Conservation (phyloP, 92 coral and sea anemone genomes). For the Epizoanthus ramosus region DNA sequence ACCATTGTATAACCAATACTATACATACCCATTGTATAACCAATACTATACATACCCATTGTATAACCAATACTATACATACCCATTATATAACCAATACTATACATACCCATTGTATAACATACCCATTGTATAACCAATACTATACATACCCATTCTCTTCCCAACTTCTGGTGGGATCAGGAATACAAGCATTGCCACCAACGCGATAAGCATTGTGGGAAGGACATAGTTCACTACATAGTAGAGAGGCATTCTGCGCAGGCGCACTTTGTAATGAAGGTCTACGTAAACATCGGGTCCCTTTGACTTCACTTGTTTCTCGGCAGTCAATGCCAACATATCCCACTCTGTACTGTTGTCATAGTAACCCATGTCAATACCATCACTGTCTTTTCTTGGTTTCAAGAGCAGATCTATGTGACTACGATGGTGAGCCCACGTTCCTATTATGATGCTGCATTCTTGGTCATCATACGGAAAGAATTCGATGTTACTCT, state of each 20-base stretch:
- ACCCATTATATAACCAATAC: neutral
- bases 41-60: too few species aligned
- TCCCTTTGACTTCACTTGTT: conserved; percentile 3
- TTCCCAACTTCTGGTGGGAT: conserved; percentile 98
- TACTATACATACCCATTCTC: conserved; percentile 81
- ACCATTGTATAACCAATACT: too few species aligned
- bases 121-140: neutral
- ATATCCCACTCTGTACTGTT: conserved; percentile 83
- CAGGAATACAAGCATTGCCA: conserved; percentile 83
- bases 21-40: too few species aligned
- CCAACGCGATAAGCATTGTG: conserved; percentile 65
- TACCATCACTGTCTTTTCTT: conserved; percentile 21
- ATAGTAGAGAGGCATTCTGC: conserved; percentile 81
- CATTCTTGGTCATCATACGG: conserved; percentile 91
- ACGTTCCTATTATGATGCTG: conserved; percentile 66
- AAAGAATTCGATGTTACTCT: conserved; percentile 68
- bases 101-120: neutral
- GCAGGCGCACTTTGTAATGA: conserved; percentile 54
- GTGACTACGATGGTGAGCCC: conserved; percentile 71
- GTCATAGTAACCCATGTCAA: conserved; percentile 59
- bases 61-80: too few species aligned
- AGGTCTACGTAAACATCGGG: conserved; percentile 46
- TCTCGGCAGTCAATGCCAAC: conserved; percentile 47
- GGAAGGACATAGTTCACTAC: conserved; percentile 81
- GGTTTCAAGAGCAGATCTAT: conserved; percentile 48